Percentiles rank a stretch among this genome's conserved stretches.
Evolutionary conservation across 2,113 vertebrate genomes (phyloP).

Genomic region (Cisticola juncidis): DNA sequence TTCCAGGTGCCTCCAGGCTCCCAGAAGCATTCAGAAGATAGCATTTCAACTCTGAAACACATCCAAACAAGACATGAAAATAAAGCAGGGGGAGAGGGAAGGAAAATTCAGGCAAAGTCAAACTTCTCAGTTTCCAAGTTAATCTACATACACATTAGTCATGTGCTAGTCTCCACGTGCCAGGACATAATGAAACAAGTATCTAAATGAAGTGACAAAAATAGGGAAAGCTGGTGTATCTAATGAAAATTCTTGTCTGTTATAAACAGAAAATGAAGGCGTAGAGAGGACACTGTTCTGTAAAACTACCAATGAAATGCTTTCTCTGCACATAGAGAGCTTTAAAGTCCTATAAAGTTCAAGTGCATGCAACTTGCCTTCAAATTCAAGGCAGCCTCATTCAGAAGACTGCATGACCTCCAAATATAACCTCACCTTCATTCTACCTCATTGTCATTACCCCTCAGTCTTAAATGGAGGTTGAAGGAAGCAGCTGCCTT

Average conservation of each 20-base stretch:
- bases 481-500: background rate
- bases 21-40: background rate
- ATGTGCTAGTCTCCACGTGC: background rate
- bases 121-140: background rate
- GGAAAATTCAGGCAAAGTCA: background rate
- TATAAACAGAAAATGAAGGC: background rate
- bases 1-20: background rate
- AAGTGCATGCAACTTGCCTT: background rate
- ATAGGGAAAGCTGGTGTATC: background rate
- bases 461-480: background rate
- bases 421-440: background rate
- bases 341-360: background rate
- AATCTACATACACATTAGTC: background rate
- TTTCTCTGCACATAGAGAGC: background rate
- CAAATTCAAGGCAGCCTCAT: background rate
- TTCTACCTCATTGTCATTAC: background rate
- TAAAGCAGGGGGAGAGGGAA: background rate
- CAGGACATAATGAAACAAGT: background rate
- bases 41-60: background rate
- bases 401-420: background rate
- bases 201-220: background rate
- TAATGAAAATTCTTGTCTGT: background rate
- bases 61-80: background rate
- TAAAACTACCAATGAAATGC: background rate
- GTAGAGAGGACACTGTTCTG: background rate